Evolutionary conservation across 2,113 vertebrate species (phyloP), one percentile per base, ranked within the genome.

Genomic region (Amazona guildingii): DNA sequence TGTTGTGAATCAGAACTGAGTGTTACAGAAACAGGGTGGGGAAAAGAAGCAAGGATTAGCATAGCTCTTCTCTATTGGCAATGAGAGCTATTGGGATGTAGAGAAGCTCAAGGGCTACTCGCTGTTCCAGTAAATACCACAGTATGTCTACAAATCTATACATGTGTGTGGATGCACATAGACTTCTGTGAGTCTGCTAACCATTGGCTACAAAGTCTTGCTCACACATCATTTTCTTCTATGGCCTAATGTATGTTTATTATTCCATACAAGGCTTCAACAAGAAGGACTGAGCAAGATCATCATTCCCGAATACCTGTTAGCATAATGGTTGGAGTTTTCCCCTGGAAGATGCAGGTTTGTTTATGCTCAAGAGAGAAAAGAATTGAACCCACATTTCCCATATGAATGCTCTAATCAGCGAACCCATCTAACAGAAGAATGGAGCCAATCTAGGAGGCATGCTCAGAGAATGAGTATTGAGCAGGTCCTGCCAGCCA

Each of bases 331-430:
- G 84, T 24, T 73, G 86, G 66, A 89, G 94, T 90, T 95, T 91
- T 85, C 87, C 77, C 52, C 44, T 55, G 83, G 74, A 95, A 91
- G 78, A 41, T 89, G 54, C 75, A 39, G 94, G 52, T 93, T 95
- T 96, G 94, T 95, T 96, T 91, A 54, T 80, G 69, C 87, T 92
- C 41, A 31, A 28, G 70, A 8, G 4, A 95, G 87, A 90, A 96
- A 90, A 91, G 91, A 76, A 95, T 90, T 95, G 91, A 95, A 91
- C 91, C 73, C 74, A 91, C 77, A 79, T 86, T 95, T 95, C 89
- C 78, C 82, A 73, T 82, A 95, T 94, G 96, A 97, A 97, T 96
- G 66, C 69, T 68, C 83, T 95, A 94, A 97, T 94, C 91, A 94
- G 95, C 15, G 94, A 94, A 46, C 66, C 78, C 69, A 73, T 94